Evolutionary conservation across 2,888 invertebrate species (phyloP).

Genomic region (Nebria brevicollis): DNA sequence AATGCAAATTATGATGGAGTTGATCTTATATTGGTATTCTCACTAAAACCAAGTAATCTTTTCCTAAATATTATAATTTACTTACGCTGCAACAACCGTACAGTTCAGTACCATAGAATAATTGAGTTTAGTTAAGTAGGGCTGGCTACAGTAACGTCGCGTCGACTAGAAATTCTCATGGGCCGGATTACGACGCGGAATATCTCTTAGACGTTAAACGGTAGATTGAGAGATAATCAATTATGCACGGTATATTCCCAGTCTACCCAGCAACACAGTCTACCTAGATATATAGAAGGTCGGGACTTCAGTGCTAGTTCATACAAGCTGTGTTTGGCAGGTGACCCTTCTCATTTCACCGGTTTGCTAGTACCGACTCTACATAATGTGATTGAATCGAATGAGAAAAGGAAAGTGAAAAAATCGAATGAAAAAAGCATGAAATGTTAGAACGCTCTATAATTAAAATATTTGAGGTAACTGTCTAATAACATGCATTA

Average conservation of each 20-base stretch:
- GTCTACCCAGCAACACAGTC: not conserved
- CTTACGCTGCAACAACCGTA: no score
- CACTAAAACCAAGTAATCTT: no score
- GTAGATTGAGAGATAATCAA: constrained; percentile 27
- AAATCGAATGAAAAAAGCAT: no score
- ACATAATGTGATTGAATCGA: not conserved
- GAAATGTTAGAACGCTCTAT: no score
- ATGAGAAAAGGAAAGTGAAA: no score
- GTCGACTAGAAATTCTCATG: constrained; percentile 4
- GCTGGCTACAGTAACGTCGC: not conserved
- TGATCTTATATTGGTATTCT: no score
- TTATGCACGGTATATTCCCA: constrained; percentile 23
- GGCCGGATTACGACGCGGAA: constrained; percentile 22
- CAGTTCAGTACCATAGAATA: not conserved
- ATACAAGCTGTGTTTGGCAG: not conserved
- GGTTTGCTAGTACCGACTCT: not conserved
- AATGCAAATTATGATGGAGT: no score
- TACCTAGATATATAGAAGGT: no score
- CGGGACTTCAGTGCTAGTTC: not conserved
- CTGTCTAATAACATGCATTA: no score
- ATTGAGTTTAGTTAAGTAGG: not conserved
- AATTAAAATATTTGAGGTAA: no score
- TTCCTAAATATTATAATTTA: no score
- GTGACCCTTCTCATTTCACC: not conserved
- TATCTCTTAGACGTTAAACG: constrained; percentile 30